Evolutionary conservation across 2,797 vertebrate species (phyloP), one percentile per base, ranked within the genome.

Genomic region (Zalophus californianus): DNA sequence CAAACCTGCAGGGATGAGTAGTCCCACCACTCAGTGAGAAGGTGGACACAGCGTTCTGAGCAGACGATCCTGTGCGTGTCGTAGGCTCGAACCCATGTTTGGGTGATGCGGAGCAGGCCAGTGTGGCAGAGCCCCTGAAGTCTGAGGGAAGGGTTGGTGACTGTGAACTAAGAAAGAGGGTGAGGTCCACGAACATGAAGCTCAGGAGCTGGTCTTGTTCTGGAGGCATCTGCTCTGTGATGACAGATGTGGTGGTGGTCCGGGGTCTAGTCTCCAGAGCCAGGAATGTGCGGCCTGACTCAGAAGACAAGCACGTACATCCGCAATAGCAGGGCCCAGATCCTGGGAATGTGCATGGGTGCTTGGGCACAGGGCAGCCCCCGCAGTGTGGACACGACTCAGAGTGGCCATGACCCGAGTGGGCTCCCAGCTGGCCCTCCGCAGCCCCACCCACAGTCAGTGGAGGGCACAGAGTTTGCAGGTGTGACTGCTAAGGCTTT

Each of bases 301-400:
- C 7, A 0, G 68, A 29, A 58, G 68, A 87, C 12, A 5, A 16
- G 70, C 41, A 18, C 0, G 0, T 25, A 41, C 20, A 2, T 15
- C 66, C 15, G 27, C 70, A 44, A 3, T 4, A 73, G 29, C 21
- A 25, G 23, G 18, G 54, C 12, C 4, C 29, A 9, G 52, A 50
- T 21, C 52, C 85, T 58, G 50, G 52, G 70, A 32, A 21, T 23
- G 44, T 29, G 73, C 73, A 10, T 27, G 8, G 35, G 44, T 27
- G 23, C 27, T 29, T 32, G 86, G 50, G 50, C 64, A 21, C 48
- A 25, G 60, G 64, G 64, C 64, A 68, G 73, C 25, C 29, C 25
- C 54, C 52, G 7, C 0, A 0, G 27, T 29, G 68, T 58, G 35
- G 35, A 70, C 52, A 11, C 29, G 12, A 41, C 35, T 12, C 56